Conservation (phyloP, 2,113 vertebrate genomes). For the Nasalis larvatus region DNA sequence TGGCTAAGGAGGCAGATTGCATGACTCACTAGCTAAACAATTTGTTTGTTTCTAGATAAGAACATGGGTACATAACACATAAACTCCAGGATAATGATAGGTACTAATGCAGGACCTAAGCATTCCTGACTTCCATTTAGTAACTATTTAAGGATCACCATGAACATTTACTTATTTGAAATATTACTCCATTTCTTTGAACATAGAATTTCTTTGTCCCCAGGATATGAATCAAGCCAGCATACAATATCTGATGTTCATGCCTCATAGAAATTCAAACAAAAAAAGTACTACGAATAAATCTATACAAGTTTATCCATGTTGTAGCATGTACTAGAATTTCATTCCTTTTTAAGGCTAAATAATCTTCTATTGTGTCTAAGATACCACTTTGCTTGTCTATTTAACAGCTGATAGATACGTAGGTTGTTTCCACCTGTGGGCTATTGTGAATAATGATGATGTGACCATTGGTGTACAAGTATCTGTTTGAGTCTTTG, state of each 20-base stretch:
- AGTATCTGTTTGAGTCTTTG: not conserved
- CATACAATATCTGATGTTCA: not conserved
- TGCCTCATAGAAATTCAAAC: not conserved
- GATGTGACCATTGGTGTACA: not conserved
- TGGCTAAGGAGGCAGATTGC: not conserved
- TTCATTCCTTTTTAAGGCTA: not conserved
- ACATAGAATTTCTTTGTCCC: not conserved
- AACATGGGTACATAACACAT: not conserved
- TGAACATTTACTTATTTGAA: not conserved
- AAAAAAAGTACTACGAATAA: not conserved
- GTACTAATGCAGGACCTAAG: not conserved
- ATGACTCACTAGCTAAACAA: not conserved
- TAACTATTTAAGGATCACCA: not conserved
- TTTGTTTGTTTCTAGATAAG: not conserved
- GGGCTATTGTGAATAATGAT: not conserved
- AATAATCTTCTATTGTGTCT: not conserved
- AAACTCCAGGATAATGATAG: not conserved
- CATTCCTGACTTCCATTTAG: not conserved
- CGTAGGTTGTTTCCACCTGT: not conserved
- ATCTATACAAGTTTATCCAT: not conserved
- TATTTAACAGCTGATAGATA: not conserved
- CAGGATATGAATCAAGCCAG: not conserved
- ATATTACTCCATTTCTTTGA: not conserved
- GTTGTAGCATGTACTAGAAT: not conserved
- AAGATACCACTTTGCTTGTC: not conserved